phyloP scores from a whole-genome alignment of 2,888 invertebrate species.

The Chloromyia formosa region DNA sequence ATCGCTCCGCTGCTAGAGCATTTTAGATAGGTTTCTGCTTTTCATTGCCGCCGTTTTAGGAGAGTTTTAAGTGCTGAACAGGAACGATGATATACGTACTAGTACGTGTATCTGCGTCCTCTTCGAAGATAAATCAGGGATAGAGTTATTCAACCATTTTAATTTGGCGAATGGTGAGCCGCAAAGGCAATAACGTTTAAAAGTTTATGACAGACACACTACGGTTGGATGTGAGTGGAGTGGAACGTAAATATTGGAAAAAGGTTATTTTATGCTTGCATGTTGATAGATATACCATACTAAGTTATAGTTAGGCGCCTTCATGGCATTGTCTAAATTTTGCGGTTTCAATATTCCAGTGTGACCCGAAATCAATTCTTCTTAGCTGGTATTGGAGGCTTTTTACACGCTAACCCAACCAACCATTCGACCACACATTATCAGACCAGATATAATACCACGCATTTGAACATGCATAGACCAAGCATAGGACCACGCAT shows the following conservation, averaged over 20 bases:
- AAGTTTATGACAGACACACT: not conserved
- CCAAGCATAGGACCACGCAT: too few species aligned
- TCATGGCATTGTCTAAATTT: too few species aligned
- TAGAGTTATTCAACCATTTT: not conserved
- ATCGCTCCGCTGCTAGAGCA: not conserved
- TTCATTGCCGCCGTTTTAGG: not conserved
- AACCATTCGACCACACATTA: too few species aligned
- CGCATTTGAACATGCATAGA: too few species aligned
- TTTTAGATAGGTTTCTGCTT: not conserved
- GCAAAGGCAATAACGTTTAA: not conserved
- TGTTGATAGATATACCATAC: not conserved
- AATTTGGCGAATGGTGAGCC: not conserved
- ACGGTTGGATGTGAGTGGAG: not conserved
- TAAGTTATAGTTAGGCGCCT: too few species aligned
- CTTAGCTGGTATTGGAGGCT: too few species aligned
- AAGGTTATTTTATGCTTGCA: not conserved
- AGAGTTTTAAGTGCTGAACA: not conserved
- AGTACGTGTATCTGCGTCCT: not conserved
- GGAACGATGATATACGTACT: too few species aligned
- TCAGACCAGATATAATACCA: too few species aligned
- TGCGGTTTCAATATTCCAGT: too few species aligned
- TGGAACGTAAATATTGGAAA: not conserved
- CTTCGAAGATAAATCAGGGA: not conserved
- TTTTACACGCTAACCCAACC: too few species aligned
- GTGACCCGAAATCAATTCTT: too few species aligned